phyloP scores from a whole-genome alignment of 2,888 invertebrate species.

The Cataglyphis altisquamis region DNA sequence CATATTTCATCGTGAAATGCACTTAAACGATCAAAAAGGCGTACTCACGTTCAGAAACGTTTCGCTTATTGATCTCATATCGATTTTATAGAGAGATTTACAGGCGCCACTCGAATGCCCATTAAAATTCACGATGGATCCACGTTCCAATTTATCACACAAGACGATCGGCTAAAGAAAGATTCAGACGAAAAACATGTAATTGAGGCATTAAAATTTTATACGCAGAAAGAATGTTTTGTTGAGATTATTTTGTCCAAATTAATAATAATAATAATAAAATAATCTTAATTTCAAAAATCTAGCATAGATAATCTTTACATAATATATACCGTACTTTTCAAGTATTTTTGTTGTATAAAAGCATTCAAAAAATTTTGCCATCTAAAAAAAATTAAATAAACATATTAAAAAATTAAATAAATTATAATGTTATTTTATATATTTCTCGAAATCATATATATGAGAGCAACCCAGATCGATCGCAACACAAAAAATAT shows the following conservation, averaged over 20 bases:
- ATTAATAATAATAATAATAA: not conserved
- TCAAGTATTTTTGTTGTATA: not conserved
- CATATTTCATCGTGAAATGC: constrained; percentile 2
- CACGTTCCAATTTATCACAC: constrained; percentile 5
- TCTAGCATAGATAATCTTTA: not conserved
- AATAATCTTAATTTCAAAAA: constrained; percentile 7
- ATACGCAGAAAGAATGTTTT: not conserved
- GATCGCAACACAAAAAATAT: not conserved
- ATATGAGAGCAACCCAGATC: not conserved
- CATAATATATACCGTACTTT: not conserved
- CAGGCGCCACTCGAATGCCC: not conserved
- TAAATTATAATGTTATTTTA: not conserved
- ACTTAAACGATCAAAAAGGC: constrained; percentile 32
- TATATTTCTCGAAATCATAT: constrained; percentile 7
- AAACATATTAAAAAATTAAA: not conserved
- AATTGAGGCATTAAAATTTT: not conserved
- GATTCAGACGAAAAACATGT: not conserved
- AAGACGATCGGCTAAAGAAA: not conserved
- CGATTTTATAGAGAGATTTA: constrained; percentile 24
- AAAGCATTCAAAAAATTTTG: not conserved
- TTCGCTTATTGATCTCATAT: not conserved
- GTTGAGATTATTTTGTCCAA: not conserved
- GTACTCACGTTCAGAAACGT: constrained; percentile 12
- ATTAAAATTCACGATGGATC: constrained; percentile 9
- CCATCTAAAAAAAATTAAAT: not conserved